Percentiles rank a stretch among this genome's conserved stretches.
Evolutionary conservation across 2,113 vertebrate species (phyloP).

Genomic region (Cyanoderma ruficeps): DNA sequence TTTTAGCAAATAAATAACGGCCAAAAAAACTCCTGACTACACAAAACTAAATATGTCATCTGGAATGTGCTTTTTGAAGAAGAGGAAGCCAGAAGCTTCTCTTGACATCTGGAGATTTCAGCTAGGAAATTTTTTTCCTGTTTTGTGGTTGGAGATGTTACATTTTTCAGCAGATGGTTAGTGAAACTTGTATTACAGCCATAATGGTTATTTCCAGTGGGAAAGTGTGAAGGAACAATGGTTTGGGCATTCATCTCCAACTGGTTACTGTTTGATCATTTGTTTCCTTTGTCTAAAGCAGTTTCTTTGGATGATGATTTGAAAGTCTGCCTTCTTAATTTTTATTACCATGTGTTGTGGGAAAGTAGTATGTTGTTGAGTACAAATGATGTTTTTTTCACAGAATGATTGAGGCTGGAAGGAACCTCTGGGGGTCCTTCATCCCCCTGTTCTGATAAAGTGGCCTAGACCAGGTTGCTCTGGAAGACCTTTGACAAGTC

Average conservation of each 20-base stretch:
- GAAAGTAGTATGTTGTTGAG: not conserved
- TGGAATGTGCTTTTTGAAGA: not conserved
- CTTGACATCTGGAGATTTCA: not conserved
- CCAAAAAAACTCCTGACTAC: not conserved
- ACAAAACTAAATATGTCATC: not conserved
- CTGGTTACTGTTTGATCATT: not conserved
- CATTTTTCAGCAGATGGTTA: not conserved
- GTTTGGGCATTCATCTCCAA: not conserved
- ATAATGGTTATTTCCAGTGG: not conserved
- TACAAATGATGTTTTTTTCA: not conserved
- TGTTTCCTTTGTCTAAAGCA: not conserved
- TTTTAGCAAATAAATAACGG: not conserved
- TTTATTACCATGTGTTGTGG: not conserved
- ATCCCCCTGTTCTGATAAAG: not conserved
- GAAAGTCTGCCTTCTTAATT: not conserved
- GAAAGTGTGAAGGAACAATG: not conserved
- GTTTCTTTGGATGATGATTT: not conserved
- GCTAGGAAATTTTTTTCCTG: not conserved
- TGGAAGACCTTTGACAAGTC: not conserved
- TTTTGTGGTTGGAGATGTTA: not conserved
- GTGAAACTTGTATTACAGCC: not conserved
- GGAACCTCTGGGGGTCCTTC: not conserved
- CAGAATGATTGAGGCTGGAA: not conserved
- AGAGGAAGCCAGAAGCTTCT: not conserved
- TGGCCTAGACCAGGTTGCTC: not conserved